Evolutionary conservation across 2,797 vertebrate genomes (phyloP).

Genomic region (Myripristis murdjan): DNA sequence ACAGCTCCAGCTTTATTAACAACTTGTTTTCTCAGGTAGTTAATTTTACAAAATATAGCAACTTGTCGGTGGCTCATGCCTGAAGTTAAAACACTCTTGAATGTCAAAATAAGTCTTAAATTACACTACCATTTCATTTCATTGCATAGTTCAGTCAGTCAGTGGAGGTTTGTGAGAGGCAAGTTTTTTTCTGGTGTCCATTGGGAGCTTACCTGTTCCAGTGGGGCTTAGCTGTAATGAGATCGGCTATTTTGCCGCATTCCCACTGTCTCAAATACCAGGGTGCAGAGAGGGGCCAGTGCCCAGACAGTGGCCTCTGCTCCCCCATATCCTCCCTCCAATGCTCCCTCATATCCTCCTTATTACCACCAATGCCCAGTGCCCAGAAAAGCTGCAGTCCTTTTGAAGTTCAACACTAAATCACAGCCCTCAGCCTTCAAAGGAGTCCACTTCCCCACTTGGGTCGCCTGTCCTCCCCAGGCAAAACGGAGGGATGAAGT

Average conservation of each 20-base stretch:
- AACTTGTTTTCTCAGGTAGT: too few relatives aligned
- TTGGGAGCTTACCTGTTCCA: slow-evolving; percentile 35
- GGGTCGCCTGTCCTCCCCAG: slow-evolving; percentile 36
- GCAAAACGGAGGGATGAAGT: slow-evolving; percentile 50
- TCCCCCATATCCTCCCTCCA: slow-evolving; percentile 39
- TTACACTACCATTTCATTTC: slow-evolving; percentile 3
- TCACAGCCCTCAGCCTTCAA: slow-evolving; percentile 60
- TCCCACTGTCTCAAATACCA: slow-evolving; percentile 57
- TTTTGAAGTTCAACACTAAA: slow-evolving; percentile 67
- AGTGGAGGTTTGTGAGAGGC: neutral
- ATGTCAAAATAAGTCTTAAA: neutral
- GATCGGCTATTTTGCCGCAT: slow-evolving; percentile 43
- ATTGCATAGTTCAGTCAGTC: neutral
- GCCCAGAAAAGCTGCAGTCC: slow-evolving; percentile 27
- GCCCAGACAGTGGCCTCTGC: slow-evolving; percentile 59
- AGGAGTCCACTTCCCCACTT: slow-evolving; percentile 42
- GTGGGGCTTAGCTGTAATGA: slow-evolving; percentile 51
- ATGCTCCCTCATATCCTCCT: slow-evolving; percentile 50
- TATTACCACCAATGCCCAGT: slow-evolving; percentile 46
- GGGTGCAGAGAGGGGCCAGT: slow-evolving; percentile 38
- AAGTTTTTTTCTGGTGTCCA: slow-evolving; percentile 24
- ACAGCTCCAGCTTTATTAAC: too few relatives aligned
- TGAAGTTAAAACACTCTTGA: too few relatives aligned
- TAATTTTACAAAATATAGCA: too few relatives aligned
- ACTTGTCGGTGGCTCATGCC: too few relatives aligned